Evolutionary conservation across 1,140 invertebrate genomes (phyloP).

Genomic region (Cydia amplana): DNA sequence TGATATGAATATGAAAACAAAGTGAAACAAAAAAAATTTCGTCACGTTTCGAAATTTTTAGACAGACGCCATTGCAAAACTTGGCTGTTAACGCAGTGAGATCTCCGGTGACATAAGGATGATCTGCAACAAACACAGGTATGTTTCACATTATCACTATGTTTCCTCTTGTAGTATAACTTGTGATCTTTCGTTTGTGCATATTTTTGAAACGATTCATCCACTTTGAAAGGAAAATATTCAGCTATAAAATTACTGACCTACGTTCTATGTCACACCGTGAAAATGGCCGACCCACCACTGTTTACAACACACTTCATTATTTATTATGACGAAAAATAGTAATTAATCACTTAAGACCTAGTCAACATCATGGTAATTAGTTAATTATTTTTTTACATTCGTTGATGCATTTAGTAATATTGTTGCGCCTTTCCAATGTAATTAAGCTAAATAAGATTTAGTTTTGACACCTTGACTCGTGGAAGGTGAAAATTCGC

Average conservation of each 20-base stretch:
- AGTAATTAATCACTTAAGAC: constrained; percentile 44
- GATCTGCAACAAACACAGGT: constrained; percentile 78
- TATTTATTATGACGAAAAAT: constrained; percentile 50
- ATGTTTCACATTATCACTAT: constrained; percentile 68
- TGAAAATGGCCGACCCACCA: constrained; percentile 79
- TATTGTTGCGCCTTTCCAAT: constrained; percentile 25
- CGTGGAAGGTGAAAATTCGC: constrained; percentile 50
- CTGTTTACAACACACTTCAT: constrained; percentile 72
- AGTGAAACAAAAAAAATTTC: constrained; percentile 47
- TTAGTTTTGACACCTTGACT: constrained; percentile 31
- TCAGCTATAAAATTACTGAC: constrained; percentile 69
- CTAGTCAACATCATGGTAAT: constrained; percentile 46
- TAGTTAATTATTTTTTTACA: constrained; percentile 55
- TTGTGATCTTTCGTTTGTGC: constrained; percentile 56
- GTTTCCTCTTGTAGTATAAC: constrained; percentile 56
- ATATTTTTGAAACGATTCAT: constrained; percentile 66
- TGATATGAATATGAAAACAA: constrained; percentile 45
- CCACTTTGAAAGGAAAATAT: constrained; percentile 56
- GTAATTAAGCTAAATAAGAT: constrained; percentile 37
- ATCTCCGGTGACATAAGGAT: constrained; percentile 74
- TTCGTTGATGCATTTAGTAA: constrained; percentile 28
- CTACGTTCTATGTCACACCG: constrained; percentile 76
- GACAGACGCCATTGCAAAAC: constrained; percentile 76
- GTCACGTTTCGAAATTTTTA: constrained; percentile 64
- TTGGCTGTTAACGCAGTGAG: constrained; percentile 73